phyloP scores from a whole-genome alignment of 35 echinoderm and acorn worm species.

The Strongylocentrotus purpuratus region DNA sequence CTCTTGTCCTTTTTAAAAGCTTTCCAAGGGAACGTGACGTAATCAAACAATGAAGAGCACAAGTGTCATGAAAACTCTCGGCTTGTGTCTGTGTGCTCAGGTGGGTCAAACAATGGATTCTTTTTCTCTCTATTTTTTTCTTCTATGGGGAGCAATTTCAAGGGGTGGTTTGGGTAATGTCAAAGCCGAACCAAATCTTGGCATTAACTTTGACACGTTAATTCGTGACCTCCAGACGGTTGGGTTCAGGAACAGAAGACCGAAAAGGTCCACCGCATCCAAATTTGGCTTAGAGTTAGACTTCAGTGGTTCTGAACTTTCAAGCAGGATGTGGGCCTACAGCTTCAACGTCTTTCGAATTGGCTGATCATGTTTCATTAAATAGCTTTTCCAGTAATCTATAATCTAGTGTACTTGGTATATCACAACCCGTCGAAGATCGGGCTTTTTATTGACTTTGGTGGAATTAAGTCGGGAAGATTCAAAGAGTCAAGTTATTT shows the following conservation, averaged over 20 bases:
- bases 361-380: not conserved
- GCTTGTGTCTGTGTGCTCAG: not conserved
- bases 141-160: not conserved
- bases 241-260: not conserved
- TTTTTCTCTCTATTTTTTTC: not conserved
- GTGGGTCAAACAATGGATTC: not conserved
- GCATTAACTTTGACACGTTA: constrained; percentile 30
- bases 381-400: no score
- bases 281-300: not conserved
- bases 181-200: not conserved
- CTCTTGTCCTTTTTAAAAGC: no score
- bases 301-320: no score
- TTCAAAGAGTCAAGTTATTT: no score
- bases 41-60: no score
- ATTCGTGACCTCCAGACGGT: constrained; percentile 13
- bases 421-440: no score
- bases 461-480: no score
- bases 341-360: no score
- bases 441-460: no score
- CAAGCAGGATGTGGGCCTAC: no score
- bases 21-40: no score
- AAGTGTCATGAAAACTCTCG: not conserved
- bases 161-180: not conserved
- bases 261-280: not conserved
- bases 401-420: no score